Percentiles rank a stretch among this genome's conserved stretches.
phyloP scores from a whole-genome alignment of 2,113 vertebrate species.

The Brachypodius melanocephalos region DNA sequence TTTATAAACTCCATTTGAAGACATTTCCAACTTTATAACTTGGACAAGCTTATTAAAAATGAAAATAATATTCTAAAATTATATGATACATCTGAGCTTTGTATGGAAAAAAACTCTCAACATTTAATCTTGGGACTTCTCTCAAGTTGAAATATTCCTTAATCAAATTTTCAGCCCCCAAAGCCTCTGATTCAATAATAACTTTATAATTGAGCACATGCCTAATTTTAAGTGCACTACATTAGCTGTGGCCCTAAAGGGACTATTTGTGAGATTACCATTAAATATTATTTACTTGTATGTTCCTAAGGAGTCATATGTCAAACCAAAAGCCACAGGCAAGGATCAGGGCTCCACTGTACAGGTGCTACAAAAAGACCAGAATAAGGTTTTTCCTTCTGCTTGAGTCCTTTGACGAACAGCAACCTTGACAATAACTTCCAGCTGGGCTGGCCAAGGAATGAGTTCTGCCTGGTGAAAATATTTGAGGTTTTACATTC shows the following conservation, averaged over 20 bases:
- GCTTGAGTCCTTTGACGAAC: neutral
- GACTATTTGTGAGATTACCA: constrained; percentile 22
- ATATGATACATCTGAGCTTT: neutral
- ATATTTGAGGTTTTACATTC: constrained; percentile 47
- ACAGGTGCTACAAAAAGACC: constrained; percentile 37
- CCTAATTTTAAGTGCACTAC: neutral
- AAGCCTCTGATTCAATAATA: constrained; percentile 24
- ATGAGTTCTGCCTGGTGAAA: constrained; percentile 35
- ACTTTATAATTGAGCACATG: constrained; percentile 28
- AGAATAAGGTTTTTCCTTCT: neutral
- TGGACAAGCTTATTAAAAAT: constrained; percentile 34
- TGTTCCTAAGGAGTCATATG: neutral
- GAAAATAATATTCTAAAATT: constrained; percentile 43
- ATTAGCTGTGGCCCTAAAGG: constrained; percentile 7
- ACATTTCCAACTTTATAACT: constrained; percentile 26
- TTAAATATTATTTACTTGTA: neutral
- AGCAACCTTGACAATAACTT: constrained; percentile 29
- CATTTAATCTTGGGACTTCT: constrained; percentile 24
- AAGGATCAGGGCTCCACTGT: neutral
- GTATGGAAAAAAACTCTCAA: neutral
- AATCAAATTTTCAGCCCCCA: constrained; percentile 30
- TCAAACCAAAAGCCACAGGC: constrained; percentile 11
- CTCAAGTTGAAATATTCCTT: neutral
- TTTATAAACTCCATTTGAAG: constrained; percentile 20
- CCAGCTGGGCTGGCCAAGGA: constrained; percentile 28